Evolutionary conservation across 2,113 vertebrate species (phyloP).

Genomic region (Polypterus senegalus): DNA sequence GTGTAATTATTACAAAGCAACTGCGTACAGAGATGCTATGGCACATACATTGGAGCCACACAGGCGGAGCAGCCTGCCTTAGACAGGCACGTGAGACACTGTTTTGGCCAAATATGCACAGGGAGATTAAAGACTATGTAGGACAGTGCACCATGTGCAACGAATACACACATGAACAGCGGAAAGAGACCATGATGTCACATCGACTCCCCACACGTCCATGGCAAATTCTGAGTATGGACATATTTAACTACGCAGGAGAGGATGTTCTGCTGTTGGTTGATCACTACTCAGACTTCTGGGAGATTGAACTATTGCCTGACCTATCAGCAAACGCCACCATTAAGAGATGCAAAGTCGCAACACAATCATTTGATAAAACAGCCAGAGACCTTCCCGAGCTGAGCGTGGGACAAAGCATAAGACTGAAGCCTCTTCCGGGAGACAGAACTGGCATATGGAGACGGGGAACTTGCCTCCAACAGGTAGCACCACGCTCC

Average conservation of each 20-base stretch:
- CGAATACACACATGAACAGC: neutral
- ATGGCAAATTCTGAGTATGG: constrained; percentile 18
- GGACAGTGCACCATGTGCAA: constrained; percentile 3
- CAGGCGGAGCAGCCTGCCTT: constrained; percentile 1
- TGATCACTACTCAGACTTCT: constrained; percentile 31
- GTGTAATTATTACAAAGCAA: neutral
- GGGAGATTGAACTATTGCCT: constrained; percentile 19
- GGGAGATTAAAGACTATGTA: neutral
- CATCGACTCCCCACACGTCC: constrained; percentile 12
- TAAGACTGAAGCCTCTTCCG: too few relatives aligned
- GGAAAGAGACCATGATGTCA: constrained; percentile 1
- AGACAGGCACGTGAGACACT: constrained; percentile 2
- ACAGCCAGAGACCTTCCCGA: too few relatives aligned
- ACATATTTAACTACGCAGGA: constrained; percentile 23
- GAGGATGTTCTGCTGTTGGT: constrained; percentile 16
- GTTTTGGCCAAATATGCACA: constrained; percentile 1
- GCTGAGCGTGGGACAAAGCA: too few relatives aligned
- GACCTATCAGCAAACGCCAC: too few relatives aligned
- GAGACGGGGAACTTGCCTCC: too few relatives aligned
- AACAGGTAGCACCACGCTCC: too few relatives aligned
- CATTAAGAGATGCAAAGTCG: constrained; percentile 10
- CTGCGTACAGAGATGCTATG: neutral
- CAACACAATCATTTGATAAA: too few relatives aligned
- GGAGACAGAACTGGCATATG: too few relatives aligned
- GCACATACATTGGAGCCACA: neutral